phyloP scores from a whole-genome alignment of 2,797 vertebrate species.

The Anniella stebbinsi region DNA sequence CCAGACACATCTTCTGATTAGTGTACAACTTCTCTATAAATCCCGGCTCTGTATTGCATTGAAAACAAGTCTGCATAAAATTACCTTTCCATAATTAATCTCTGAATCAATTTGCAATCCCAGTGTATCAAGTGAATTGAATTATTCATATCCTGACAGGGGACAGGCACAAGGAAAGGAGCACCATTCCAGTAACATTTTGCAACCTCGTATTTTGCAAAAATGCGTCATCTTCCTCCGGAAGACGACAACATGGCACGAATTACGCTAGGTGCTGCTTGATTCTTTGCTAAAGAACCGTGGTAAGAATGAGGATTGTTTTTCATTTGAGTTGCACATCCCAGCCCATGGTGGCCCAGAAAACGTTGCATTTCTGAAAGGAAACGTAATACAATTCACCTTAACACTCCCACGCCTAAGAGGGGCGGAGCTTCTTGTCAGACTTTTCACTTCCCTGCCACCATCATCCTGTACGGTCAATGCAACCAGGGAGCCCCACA shows the following conservation, averaged over 20 bases:
- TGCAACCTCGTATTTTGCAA: neutral
- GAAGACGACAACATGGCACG: neutral
- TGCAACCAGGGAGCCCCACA: neutral
- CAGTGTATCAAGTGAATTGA: neutral
- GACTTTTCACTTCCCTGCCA: too few relatives aligned
- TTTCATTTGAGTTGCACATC: neutral
- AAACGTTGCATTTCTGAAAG: neutral
- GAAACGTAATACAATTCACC: neutral
- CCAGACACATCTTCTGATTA: neutral
- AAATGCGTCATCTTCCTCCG: neutral
- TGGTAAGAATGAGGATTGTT: fast-evolving
- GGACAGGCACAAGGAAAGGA: neutral
- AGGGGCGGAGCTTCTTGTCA: neutral
- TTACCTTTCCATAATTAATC: neutral
- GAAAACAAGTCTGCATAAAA: neutral
- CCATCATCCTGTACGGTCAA: neutral
- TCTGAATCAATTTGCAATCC: neutral
- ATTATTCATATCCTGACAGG: neutral
- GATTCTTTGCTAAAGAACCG: neutral
- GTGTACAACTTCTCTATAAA: neutral
- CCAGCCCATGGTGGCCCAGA: neutral
- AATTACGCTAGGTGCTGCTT: fast-evolving
- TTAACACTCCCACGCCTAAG: neutral
- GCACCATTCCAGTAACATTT: neutral
- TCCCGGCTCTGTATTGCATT: neutral